These are phyloP conservation scores for Microplitis demolitor DNA, from an alignment of 1,140 invertebrate species.

Conservation along the genomic window DNA sequence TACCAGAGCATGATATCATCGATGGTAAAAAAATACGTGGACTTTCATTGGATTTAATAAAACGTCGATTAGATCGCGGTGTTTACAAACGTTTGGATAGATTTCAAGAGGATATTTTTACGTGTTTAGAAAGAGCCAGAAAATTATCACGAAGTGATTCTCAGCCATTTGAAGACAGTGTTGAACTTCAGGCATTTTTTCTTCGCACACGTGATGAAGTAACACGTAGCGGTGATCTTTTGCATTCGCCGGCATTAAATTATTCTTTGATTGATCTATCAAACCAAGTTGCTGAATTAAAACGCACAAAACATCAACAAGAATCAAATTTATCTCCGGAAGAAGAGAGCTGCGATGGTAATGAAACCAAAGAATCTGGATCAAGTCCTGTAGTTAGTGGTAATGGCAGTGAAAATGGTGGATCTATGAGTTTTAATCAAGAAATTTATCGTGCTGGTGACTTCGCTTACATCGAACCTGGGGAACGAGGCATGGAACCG, in stretches of 20 bases:
- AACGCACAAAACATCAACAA: constrained; percentile 76
- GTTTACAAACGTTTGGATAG: constrained; percentile 90
- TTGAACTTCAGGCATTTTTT: constrained; percentile 92
- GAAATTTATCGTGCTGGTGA: constrained; percentile 82
- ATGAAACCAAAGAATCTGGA: constrained; percentile 51
- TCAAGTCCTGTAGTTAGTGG: constrained; percentile 34
- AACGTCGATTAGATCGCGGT: constrained; percentile 82
- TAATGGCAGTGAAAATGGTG: constrained; percentile 54
- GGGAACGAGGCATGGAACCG: constrained; percentile 78
- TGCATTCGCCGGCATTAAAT: constrained; percentile 85
- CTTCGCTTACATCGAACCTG: constrained; percentile 87
- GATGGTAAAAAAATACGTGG: constrained; percentile 75
- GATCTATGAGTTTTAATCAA: constrained; percentile 71
- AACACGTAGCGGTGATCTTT: constrained; percentile 77
- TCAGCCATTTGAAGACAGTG: constrained; percentile 92
- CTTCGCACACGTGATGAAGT: constrained; percentile 78
- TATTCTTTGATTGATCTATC: constrained; percentile 78
- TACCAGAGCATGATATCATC: constrained; percentile 86
- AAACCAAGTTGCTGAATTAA: constrained; percentile 74
- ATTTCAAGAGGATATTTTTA: constrained; percentile 97
- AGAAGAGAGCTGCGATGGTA: constrained; percentile 71
- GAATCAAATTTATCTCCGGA: constrained; percentile 72
- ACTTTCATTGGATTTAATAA: constrained; percentile 84
- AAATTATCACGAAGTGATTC: constrained; percentile 88
- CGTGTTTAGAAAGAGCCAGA: constrained; percentile 88